Conservation (phyloP, 2,797 vertebrate species). For the Chrosomus eos region DNA sequence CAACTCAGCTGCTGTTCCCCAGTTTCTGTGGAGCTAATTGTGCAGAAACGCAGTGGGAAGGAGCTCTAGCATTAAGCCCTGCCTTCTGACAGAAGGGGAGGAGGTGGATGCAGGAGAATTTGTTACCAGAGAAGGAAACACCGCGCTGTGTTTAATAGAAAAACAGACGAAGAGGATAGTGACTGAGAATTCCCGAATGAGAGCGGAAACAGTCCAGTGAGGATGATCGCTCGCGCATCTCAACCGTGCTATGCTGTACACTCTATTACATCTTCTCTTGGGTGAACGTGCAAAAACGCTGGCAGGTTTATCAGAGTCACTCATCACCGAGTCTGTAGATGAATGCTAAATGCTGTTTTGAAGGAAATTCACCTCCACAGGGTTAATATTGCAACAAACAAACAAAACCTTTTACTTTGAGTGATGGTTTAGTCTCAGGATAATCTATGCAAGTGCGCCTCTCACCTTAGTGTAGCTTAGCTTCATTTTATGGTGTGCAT, state of each 20-base stretch:
- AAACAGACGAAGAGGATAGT: conserved; percentile 54
- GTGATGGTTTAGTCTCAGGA: background rate
- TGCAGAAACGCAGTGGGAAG: conserved; percentile 69
- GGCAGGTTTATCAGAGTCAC: conserved; percentile 6
- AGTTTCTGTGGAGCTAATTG: conserved; percentile 72
- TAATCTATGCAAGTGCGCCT: background rate
- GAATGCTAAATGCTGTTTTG: conserved; percentile 28
- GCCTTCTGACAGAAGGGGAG: conserved; percentile 52
- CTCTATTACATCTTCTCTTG: conserved; percentile 35
- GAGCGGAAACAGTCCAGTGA: conserved; percentile 43
- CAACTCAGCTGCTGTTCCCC: conserved; percentile 64
- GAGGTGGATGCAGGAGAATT: conserved; percentile 47
- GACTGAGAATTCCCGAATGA: conserved; percentile 52
- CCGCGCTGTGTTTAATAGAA: conserved; percentile 54
- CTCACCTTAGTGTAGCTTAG: background rate
- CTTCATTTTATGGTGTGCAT: background rate
- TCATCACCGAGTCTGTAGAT: conserved; percentile 48
- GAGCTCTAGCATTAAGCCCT: conserved; percentile 60
- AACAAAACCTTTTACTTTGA: background rate
- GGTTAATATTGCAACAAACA: background rate
- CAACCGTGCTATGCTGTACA: conserved; percentile 27
- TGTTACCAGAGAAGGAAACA: conserved; percentile 50
- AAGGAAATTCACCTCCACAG: conserved; percentile 23
- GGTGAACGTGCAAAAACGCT: conserved; percentile 28
- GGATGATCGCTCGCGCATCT: conserved; percentile 37